Conservation (phyloP, 2,797 vertebrate species). For the Gila robusta region DNA sequence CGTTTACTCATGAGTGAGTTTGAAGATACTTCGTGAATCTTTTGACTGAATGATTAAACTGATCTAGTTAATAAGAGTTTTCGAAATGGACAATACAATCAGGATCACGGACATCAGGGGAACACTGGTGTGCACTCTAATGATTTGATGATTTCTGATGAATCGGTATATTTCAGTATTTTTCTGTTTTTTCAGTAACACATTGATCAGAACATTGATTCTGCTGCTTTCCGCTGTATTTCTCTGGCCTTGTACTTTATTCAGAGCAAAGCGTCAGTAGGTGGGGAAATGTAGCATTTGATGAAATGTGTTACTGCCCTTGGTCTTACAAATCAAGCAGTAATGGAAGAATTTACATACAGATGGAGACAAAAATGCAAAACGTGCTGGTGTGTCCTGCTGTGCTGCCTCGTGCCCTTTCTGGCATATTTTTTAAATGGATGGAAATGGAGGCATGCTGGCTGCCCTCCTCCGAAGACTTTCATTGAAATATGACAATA, state of each 20-base stretch:
- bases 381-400: constrained; percentile 27
- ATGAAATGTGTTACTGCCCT: constrained; percentile 40
- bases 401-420: constrained; percentile 36
- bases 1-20: background rate
- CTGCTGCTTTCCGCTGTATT: constrained; percentile 17
- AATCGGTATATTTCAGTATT: background rate
- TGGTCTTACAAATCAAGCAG: constrained; percentile 40
- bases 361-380: constrained; percentile 48
- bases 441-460: constrained; percentile 14
- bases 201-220: background rate
- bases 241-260: background rate
- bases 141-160: background rate
- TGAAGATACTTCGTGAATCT: background rate
- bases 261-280: constrained; percentile 30
- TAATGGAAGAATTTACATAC: constrained; percentile 57
- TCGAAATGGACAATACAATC: background rate
- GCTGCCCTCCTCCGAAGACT: background rate
- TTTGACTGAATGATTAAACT: background rate
- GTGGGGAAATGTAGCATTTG: constrained; percentile 36
- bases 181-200: background rate
- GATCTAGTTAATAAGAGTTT: background rate
- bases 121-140: background rate
- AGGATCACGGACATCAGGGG: background rate
- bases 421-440: constrained; percentile 4
- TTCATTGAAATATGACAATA: constrained; percentile 8